These are phyloP conservation scores for Salvelinus namaycush DNA, from an alignment of 2,113 vertebrate genomes.

Conservation along the genomic window DNA sequence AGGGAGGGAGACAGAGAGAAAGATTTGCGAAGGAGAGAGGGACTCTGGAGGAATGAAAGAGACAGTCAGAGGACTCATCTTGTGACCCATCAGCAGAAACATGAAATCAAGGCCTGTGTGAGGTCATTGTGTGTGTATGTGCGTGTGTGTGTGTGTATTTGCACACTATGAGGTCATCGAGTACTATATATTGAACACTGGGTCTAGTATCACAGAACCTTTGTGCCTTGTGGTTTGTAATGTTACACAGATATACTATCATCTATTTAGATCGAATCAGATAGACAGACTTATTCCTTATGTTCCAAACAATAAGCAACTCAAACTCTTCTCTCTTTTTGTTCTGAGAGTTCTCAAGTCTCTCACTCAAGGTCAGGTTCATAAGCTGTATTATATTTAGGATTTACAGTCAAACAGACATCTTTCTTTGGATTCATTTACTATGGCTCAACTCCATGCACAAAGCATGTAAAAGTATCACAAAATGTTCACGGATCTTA, in stretches of 20 bases:
- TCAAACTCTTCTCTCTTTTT: constrained; percentile 12
- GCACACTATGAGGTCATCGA: constrained; percentile 12
- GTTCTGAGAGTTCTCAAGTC: constrained; percentile 39
- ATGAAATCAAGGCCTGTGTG: constrained; percentile 45
- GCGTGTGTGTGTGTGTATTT: constrained; percentile 7
- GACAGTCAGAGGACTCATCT: constrained; percentile 31
- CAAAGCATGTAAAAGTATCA: no score
- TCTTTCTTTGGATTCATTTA: no score
- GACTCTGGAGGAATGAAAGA: not conserved
- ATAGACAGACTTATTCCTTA: no score
- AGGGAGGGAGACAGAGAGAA: no score
- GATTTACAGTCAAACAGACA: no score
- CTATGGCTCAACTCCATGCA: no score
- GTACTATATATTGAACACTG: constrained; percentile 41
- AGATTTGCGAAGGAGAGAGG: not conserved
- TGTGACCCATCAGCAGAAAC: constrained; percentile 53
- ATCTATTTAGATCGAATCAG: no score
- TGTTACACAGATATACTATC: no score
- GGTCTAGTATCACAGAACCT: constrained; percentile 24
- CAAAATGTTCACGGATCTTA: no score
- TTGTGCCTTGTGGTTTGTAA: no score
- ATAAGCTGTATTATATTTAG: no score
- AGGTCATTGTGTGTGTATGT: constrained; percentile 9
- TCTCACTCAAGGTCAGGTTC: not conserved
- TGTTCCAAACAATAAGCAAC: no score